Evolutionary conservation across 2,888 invertebrate genomes (phyloP), one percentile per base, ranked within the genome.

Genomic region (Bellardia pandia): DNA sequence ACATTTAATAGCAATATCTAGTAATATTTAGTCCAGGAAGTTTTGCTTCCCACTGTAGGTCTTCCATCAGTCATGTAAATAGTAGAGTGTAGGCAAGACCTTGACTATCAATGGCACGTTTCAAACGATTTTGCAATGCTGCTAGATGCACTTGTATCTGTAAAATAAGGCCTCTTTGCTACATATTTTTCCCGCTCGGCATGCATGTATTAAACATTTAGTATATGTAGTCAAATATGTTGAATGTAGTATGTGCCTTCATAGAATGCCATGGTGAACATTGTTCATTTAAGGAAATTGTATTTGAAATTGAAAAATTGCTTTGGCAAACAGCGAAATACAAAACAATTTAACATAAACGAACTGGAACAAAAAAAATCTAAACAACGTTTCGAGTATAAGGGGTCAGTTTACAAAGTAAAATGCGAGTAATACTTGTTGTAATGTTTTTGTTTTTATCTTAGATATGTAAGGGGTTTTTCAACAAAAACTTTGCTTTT

Each of bases 301-400:
- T 78, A 69, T 86, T 82, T 86, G 86, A 86, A 86, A 86, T 81
- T 86, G 86, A 86, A 78, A 86, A 86, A 86, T 86, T 86, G 86
- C 81, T 82, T 76, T 76, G 68, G 75, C 51, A 76, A 76, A 82
- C 60, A 76, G 58, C 75, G 53, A 60, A 81, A 79, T 53, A 71
- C 79, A 81, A 80, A 80, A 60, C 58, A 82, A 76, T 60, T 69
- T 75, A 71, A 58, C 68, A 51, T 40, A 82, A 68, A 37, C 62
- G n/a, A 53, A 40, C 11, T 11, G n/a, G 14, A 16, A 37, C 23
- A 62, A 33, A 66, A 23, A 40, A 58, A 23, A 68, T 68, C 33
- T 23, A 60, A 69, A 40, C 23, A 48, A 40, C 13, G 7, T 51
- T 58, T 0, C 45, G 11, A 11, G 11, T 45, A 45, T 2, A 51